phyloP scores from a whole-genome alignment of 2,888 invertebrate genomes.

The Orthonychiurus folsomi region DNA sequence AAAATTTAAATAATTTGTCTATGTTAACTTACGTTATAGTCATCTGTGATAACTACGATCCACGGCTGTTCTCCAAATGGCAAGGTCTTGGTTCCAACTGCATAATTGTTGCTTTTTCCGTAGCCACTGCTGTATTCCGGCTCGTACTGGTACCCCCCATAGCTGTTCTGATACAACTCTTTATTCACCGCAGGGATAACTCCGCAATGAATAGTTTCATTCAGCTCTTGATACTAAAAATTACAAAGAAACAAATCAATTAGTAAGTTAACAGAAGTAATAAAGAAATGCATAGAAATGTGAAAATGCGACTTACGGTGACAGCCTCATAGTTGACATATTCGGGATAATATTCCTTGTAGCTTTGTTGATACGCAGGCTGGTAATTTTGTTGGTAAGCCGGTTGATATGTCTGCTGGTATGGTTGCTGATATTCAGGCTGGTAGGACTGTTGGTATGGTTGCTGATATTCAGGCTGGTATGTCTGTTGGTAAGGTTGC shows the following conservation, averaged over 20 bases:
- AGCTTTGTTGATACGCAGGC: constrained; percentile 11
- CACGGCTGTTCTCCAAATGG: constrained; percentile 30
- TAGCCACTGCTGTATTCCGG: constrained; percentile 16
- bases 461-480: constrained; percentile 19
- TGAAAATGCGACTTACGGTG: constrained; percentile 20
- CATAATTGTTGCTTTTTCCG: neutral
- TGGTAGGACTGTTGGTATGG: constrained; percentile 19
- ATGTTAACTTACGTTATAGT: constrained; percentile 31
- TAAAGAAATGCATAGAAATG: neutral
- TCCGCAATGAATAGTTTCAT: constrained; percentile 29
- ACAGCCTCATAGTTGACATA: constrained; percentile 35
- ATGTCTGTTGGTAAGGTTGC: constrained; percentile 1
- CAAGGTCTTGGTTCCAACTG: constrained; percentile 6
- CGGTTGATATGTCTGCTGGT: constrained; percentile 11
- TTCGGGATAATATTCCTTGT: constrained; percentile 23
- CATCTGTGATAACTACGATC: constrained; percentile 33
- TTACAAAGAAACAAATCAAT: constrained; percentile 1
- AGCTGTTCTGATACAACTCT: constrained; percentile 26
- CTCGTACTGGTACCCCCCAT: constrained; percentile 3
- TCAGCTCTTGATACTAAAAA: constrained; percentile 30
- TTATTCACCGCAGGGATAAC: constrained; percentile 31
- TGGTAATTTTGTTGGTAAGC: constrained; percentile 13
- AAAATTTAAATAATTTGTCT: constrained; percentile 1
- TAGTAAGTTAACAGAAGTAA: neutral
- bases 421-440: constrained; percentile 18